Evolutionary conservation across 2,888 invertebrate species (phyloP), one percentile per base, ranked within the genome.

Genomic region (Cartodere bifasciata): DNA sequence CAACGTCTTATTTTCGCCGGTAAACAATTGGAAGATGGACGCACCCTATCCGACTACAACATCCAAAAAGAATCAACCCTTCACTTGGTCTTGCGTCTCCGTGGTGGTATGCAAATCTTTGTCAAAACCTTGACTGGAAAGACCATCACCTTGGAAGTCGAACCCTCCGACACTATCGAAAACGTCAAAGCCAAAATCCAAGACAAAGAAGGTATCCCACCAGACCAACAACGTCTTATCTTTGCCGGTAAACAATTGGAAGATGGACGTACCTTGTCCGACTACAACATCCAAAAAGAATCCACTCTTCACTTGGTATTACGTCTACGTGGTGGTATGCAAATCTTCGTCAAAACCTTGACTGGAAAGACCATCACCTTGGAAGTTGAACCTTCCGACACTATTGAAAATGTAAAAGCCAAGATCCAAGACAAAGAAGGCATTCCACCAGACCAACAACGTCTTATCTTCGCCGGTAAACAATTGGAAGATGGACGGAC

Each of bases 161-260:
- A 23, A 23, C 24, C 24, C 12, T 23, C 24, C 12, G 24, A 23
- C 10, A 23, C 24, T 6, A 23, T 23, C 12, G 24, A 23, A 11
- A 23, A 23, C 10, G 24, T 23, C 12, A 23, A 23, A 23, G 24
- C 24, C 35, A 87, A 87, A 62, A 87, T 88, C 58, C 86, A 88
- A 62, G 86, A 67, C 38, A 67, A 67, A 43, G 68, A 67, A 44
- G 68, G 68, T 2, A 68, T 68, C 47, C 67, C 67, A 1, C 67
- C 67, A 59, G 73, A 73, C 47, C 72, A 74, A 48, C 73, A 74
- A 53, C 56, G 74, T 37, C 67, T 90, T 59, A 90, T 90, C 63
- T 92, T 92, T 60, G 90, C 90, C 46, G 92, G 92, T 33, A 92
- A 91, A 60, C 94, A 94, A 64, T 62, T 94, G 53, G 92, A 92